These are phyloP conservation scores for Muscicapa comitata DNA, from an alignment of 2,797 vertebrate genomes.

Conservation along the genomic window DNA sequence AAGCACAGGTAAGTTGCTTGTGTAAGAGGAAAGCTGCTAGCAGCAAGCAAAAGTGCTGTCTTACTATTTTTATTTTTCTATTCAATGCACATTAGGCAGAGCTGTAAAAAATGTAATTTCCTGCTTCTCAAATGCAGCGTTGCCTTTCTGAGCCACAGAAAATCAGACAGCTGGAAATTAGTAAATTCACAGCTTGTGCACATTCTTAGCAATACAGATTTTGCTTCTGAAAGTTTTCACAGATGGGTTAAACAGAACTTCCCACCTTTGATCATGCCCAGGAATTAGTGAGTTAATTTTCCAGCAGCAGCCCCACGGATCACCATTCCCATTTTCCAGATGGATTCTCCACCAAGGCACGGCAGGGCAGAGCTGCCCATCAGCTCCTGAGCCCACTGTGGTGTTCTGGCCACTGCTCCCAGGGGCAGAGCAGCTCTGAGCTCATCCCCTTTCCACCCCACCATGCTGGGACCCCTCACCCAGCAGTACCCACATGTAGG, in stretches of 20 bases:
- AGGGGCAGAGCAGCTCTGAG: background rate
- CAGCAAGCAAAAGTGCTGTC: background rate
- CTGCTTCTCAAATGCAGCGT: background rate
- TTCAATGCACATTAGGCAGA: background rate
- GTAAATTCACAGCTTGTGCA: background rate
- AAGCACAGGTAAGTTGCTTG: background rate
- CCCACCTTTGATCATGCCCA: background rate
- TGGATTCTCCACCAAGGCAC: background rate
- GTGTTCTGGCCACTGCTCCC: background rate
- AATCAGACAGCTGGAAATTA: background rate
- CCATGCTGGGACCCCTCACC: fast-evolving
- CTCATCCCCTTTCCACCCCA: background rate
- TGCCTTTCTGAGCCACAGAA: background rate
- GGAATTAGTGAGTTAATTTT: background rate
- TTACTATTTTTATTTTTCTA: slow-evolving; percentile 1
- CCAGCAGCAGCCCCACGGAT: background rate
- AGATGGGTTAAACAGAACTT: background rate
- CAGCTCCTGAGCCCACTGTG: background rate
- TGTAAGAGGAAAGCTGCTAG: background rate
- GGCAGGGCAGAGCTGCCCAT: background rate
- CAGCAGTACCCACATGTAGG: slow-evolving; percentile 70
- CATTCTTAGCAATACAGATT: background rate
- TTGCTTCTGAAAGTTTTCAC: background rate
- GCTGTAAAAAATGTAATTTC: background rate
- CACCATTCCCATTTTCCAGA: background rate